Conservation (phyloP, 2,888 invertebrate genomes). For the Pachymerium ferrugineum region DNA sequence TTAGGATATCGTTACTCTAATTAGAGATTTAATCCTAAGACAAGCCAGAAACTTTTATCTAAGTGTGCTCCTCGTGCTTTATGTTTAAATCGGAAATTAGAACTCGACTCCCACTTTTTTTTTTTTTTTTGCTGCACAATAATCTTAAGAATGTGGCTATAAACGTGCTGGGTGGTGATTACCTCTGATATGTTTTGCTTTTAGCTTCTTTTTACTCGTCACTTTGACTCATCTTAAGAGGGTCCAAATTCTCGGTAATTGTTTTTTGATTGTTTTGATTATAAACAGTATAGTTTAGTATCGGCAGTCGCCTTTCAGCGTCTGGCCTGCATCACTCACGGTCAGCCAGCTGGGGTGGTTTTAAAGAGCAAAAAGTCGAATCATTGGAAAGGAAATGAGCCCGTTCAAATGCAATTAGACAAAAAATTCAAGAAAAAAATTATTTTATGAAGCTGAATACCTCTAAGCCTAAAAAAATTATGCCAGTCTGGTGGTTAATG, state of each 20-base stretch:
- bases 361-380: not conserved
- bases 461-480: too few species aligned
- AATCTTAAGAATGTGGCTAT: not conserved
- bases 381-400: not conserved
- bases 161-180: not conserved
- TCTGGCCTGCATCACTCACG: not conserved
- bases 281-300: not conserved
- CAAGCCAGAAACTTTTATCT: too few species aligned
- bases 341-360: not conserved
- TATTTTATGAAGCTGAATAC: too few species aligned
- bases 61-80: too few species aligned
- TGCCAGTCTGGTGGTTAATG: too few species aligned
- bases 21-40: too few species aligned
- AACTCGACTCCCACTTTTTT: too few species aligned
- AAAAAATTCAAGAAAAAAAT: too few species aligned
- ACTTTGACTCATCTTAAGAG: not conserved
- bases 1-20: too few species aligned
- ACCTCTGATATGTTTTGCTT: not conserved
- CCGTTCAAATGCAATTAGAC: too few species aligned
- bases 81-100: too few species aligned
- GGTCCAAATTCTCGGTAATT: not conserved
- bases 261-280: not conserved
- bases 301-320: not conserved
- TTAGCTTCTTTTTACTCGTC: not conserved
- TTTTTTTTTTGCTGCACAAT: too few species aligned